phyloP scores from a whole-genome alignment of 2,113 vertebrate species.

The Callorhinus ursinus region DNA sequence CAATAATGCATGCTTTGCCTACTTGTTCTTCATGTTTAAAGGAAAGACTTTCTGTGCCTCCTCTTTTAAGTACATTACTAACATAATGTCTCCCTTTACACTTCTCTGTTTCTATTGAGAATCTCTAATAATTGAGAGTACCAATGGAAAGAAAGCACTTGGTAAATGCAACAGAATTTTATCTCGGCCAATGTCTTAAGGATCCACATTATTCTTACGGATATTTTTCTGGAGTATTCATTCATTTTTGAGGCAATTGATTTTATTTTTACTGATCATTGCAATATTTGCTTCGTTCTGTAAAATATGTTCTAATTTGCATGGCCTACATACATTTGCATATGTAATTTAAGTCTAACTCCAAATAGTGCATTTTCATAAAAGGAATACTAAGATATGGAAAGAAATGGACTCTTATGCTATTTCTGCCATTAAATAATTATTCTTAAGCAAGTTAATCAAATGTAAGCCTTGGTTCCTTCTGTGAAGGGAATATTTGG shows the following conservation, averaged over 20 bases:
- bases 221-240: background rate
- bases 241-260: background rate
- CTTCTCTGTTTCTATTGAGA: background rate
- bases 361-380: background rate
- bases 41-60: background rate
- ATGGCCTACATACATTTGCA: background rate
- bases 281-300: background rate
- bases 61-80: background rate
- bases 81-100: slow-evolving; percentile 7
- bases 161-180: background rate
- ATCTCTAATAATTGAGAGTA: background rate
- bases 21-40: background rate
- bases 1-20: background rate
- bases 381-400: background rate
- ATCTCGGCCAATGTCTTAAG: background rate
- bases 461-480: background rate
- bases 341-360: background rate
- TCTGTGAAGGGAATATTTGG: background rate
- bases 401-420: background rate
- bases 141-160: background rate
- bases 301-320: background rate
- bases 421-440: background rate
- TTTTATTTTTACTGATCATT: slow-evolving; percentile 1
- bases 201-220: background rate
- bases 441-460: background rate